A percentile compares a stretch with the other conserved stretches of the same genome.
Evolutionary conservation across 2,113 vertebrate species (phyloP).

Genomic region (Chionomys nivalis): DNA sequence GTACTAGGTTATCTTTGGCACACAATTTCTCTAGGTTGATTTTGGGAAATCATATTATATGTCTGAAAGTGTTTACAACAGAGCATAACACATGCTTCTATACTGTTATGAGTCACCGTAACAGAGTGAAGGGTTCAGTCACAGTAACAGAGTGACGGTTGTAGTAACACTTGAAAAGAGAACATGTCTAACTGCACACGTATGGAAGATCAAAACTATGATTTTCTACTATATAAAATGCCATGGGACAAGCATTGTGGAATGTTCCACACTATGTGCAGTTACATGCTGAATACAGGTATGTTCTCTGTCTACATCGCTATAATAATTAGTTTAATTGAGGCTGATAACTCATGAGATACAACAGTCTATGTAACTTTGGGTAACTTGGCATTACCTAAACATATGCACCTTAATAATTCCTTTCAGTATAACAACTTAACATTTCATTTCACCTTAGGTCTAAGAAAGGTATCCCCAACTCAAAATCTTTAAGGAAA

Average conservation of each 20-base stretch:
- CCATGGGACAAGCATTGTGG: background rate
- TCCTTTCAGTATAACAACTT: background rate
- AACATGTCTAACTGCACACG: background rate
- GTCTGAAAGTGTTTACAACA: background rate
- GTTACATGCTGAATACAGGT: background rate
- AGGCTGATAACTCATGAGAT: background rate
- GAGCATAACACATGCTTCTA: background rate
- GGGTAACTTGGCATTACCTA: slow-evolving; percentile 1
- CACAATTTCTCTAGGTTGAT: background rate
- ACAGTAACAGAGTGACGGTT: background rate
- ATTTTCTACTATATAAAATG: background rate
- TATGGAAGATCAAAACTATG: background rate
- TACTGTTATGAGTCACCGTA: background rate
- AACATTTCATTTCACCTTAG: background rate
- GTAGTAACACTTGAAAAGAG: background rate
- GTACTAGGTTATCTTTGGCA: background rate
- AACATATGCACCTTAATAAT: background rate
- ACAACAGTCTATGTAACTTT: background rate
- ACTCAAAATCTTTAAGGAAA: slow-evolving; percentile 21
- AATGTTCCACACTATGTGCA: background rate
- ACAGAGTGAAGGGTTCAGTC: background rate
- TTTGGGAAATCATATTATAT: background rate
- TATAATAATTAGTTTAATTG: background rate
- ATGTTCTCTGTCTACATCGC: background rate
- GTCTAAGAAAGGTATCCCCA: background rate